Percentiles rank a stretch among this genome's conserved stretches.
These are phyloP conservation scores for Ladona fulva DNA, from an alignment of 1,140 invertebrate genomes.

Conservation along the genomic window DNA sequence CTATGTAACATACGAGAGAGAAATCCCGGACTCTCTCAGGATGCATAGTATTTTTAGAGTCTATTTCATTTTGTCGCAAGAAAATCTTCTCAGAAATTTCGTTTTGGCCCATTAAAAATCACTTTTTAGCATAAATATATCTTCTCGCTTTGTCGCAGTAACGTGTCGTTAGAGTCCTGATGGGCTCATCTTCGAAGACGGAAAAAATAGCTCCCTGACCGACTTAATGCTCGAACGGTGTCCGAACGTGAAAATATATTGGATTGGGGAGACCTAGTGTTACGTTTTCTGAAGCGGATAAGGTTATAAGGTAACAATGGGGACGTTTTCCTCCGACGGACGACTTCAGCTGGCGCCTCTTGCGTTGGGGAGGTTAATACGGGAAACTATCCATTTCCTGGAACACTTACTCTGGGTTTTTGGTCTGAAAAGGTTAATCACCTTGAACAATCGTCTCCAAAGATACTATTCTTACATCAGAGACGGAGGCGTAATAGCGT, in stretches of 20 bases:
- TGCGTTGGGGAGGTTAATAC: too few relatives aligned
- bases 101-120: too few relatives aligned
- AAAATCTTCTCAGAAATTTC: too few relatives aligned
- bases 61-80: background rate
- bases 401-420: background rate
- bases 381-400: background rate
- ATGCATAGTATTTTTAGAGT: background rate
- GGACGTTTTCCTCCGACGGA: too few relatives aligned
- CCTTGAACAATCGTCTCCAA: background rate
- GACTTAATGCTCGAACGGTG: constrained; percentile 3
- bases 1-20: background rate
- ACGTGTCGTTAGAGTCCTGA: too few relatives aligned
- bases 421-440: background rate
- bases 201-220: constrained; percentile 4
- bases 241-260: background rate
- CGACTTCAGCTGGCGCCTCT: too few relatives aligned
- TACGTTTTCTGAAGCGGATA: too few relatives aligned
- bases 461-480: background rate
- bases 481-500: background rate
- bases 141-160: too few relatives aligned
- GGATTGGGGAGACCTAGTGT: too few relatives aligned
- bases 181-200: background rate
- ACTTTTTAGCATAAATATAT: too few relatives aligned
- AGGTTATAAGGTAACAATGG: too few relatives aligned
- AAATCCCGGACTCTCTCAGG: background rate